These are phyloP conservation scores for Neostethus bicornis DNA, from an alignment of 2,797 vertebrate genomes.

Conservation along the genomic window DNA sequence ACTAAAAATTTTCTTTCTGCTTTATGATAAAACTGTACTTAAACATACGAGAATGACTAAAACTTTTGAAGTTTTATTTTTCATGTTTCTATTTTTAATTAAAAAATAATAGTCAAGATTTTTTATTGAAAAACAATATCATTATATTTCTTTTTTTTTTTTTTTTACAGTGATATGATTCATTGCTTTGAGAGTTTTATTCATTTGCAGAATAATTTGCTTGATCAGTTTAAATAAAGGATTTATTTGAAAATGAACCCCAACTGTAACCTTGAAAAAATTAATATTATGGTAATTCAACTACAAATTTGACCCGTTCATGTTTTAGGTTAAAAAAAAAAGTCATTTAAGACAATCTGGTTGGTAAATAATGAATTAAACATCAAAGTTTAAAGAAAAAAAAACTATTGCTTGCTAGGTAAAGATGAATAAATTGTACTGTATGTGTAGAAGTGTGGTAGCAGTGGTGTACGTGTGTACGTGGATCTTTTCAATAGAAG, in stretches of 20 bases:
- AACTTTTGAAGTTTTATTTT: too few relatives aligned
- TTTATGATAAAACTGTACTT: too few relatives aligned
- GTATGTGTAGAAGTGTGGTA: background rate
- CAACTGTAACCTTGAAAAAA: background rate
- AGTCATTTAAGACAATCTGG: background rate
- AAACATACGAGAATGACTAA: too few relatives aligned
- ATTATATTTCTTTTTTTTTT: too few relatives aligned
- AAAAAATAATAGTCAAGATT: too few relatives aligned
- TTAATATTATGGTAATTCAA: background rate
- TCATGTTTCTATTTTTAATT: too few relatives aligned
- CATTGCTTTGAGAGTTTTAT: background rate
- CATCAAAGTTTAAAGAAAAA: background rate
- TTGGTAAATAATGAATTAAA: background rate
- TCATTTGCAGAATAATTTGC: background rate
- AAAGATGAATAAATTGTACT: background rate
- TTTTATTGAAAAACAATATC: too few relatives aligned
- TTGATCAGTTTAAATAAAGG: background rate
- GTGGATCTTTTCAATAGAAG: conserved; percentile 42
- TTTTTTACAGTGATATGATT: too few relatives aligned
- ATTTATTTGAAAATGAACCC: background rate
- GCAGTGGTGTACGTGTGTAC: background rate
- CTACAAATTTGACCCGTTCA: background rate
- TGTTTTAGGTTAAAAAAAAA: background rate
- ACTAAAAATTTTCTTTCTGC: too few relatives aligned
- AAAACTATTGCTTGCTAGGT: background rate